Percentiles rank a stretch among this genome's conserved stretches.
These are phyloP conservation scores for Urocyon cinereoargenteus DNA, from an alignment of 2,797 vertebrate species.

Conservation along the genomic window DNA sequence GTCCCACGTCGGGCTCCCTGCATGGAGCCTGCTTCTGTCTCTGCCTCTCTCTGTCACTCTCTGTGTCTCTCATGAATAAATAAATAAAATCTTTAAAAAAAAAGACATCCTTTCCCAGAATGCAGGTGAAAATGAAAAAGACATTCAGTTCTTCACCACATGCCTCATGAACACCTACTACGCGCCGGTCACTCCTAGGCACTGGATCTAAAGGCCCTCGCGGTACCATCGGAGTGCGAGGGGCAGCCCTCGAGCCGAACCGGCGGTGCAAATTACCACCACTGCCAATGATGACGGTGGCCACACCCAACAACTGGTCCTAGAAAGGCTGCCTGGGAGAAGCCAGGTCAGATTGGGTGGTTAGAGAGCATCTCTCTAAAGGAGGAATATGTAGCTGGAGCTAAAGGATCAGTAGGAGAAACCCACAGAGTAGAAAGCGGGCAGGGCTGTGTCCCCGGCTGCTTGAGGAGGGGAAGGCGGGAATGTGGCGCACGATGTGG, in stretches of 20 bases:
- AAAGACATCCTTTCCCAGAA: not conserved
- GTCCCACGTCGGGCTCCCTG: too few relatives aligned
- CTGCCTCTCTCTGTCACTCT: too few relatives aligned
- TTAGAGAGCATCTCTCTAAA: constrained; percentile 1
- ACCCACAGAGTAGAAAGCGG: not conserved
- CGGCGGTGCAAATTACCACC: not conserved
- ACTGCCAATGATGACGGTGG: not conserved
- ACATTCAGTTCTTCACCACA: not conserved
- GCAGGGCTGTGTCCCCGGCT: not conserved
- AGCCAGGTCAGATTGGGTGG: not conserved
- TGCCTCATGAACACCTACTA: not conserved
- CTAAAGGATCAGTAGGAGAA: not conserved
- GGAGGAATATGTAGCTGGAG: not conserved
- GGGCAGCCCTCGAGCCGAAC: not conserved
- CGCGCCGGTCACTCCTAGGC: not conserved
- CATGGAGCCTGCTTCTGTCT: too few relatives aligned
- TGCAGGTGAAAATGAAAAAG: constrained; percentile 21
- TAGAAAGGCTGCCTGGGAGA: not conserved
- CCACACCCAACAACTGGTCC: not conserved
- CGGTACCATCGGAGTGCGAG: not conserved
- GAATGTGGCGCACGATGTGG: not conserved
- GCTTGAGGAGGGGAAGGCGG: not conserved
- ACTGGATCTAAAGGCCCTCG: not conserved
- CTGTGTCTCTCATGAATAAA: too few relatives aligned
- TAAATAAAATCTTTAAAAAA: too few relatives aligned